These are phyloP conservation scores for Ahaetulla prasina DNA, from an alignment of 2,113 vertebrate genomes.

Conservation along the genomic window DNA sequence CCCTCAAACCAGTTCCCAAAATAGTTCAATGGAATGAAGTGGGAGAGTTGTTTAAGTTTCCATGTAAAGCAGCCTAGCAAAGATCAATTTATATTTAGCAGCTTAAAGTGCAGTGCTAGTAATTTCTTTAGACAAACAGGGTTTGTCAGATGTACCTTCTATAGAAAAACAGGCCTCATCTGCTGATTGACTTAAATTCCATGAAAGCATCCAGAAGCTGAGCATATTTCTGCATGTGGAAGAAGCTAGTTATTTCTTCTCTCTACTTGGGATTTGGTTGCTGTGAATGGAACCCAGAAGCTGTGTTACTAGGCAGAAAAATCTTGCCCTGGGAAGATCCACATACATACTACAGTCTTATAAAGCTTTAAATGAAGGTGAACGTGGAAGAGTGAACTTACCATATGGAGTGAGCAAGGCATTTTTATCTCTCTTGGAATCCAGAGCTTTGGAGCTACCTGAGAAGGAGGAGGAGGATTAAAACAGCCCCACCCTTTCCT, in stretches of 20 bases:
- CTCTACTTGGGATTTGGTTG: background rate
- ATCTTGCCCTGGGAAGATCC: background rate
- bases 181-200: slow-evolving; percentile 31
- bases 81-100: background rate
- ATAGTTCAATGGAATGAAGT: slow-evolving; percentile 1
- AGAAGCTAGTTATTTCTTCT: slow-evolving; percentile 1
- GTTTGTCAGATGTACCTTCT: slow-evolving; percentile 29
- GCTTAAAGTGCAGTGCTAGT: background rate
- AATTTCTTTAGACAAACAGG: background rate
- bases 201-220: background rate
- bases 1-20: background rate
- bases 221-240: background rate
- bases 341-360: background rate
- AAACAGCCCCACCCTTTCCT: background rate
- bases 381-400: background rate
- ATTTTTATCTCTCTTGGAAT: background rate
- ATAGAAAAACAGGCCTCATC: slow-evolving; percentile 16
- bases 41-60: background rate
- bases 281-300: background rate
- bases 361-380: background rate
- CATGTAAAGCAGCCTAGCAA: background rate
- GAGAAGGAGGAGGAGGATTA: background rate
- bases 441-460: background rate
- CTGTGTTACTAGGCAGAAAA: background rate
- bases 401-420: background rate